Percentiles rank a stretch among this genome's conserved stretches.
Conservation (phyloP, 2,113 vertebrate species). For the Chaenocephalus aceratus region DNA sequence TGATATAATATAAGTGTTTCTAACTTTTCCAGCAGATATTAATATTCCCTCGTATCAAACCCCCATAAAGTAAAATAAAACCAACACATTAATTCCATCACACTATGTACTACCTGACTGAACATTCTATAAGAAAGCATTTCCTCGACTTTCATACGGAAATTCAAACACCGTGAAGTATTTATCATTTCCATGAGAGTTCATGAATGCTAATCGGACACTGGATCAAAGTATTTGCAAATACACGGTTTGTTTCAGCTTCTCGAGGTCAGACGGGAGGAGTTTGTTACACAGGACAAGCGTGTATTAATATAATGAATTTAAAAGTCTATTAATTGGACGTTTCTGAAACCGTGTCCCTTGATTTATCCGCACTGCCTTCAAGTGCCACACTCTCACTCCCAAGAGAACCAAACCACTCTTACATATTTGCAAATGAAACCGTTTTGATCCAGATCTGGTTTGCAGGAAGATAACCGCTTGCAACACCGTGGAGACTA, state of each 20-base stretch:
- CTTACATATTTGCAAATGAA: conserved; percentile 32
- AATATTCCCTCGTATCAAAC: no score
- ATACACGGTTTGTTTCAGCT: conserved; percentile 20
- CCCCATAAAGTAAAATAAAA: no score
- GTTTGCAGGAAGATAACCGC: no score
- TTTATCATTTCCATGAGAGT: conserved; percentile 60
- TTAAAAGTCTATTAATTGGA: not conserved
- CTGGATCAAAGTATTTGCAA: conserved; percentile 50
- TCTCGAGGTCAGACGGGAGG: conserved; percentile 1
- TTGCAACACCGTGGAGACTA: conserved; percentile 9
- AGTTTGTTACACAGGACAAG: not conserved
- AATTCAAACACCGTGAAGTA: conserved; percentile 45
- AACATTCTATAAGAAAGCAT: no score
- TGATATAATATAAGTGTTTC: no score
- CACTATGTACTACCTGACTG: no score
- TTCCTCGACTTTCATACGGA: conserved; percentile 29
- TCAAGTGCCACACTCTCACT: not conserved
- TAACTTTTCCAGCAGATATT: no score
- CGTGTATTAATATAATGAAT: not conserved
- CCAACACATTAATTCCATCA: no score
- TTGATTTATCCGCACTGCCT: not conserved
- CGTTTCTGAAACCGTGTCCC: not conserved
- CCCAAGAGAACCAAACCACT: conserved; percentile 38
- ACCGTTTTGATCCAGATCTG: conserved; percentile 28
- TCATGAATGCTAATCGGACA: not conserved